These are phyloP conservation scores for Octodonta nipae DNA, from an alignment of 2,888 invertebrate genomes.

Conservation along the genomic window DNA sequence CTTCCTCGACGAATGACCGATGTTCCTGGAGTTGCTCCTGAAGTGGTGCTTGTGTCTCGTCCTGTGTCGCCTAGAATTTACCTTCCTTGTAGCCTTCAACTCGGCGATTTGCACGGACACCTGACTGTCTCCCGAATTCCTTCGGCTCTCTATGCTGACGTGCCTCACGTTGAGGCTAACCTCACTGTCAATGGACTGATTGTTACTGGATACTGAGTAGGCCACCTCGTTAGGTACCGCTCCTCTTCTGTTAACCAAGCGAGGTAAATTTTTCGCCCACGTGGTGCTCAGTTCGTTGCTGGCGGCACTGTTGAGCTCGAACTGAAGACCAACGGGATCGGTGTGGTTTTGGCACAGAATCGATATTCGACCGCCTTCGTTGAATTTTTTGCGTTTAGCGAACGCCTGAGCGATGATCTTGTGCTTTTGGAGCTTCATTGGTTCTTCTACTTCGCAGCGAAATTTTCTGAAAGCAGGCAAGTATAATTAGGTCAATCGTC, in stretches of 20 bases:
- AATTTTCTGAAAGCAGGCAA: conserved; percentile 46
- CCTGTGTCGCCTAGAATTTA: conserved; percentile 33
- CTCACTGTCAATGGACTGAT: conserved; percentile 40
- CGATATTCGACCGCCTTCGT: conserved; percentile 71
- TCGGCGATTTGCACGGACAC: conserved; percentile 73
- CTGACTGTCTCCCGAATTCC: conserved; percentile 80
- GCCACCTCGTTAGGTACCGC: conserved; percentile 55
- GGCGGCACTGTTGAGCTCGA: conserved; percentile 56
- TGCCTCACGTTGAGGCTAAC: conserved; percentile 66
- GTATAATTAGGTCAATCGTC: too few relatives aligned
- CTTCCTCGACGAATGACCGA: conserved; percentile 25
- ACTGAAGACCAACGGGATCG: conserved; percentile 76
- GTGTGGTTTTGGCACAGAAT: conserved; percentile 79
- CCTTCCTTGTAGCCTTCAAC: conserved; percentile 58
- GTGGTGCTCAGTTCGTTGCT: conserved; percentile 80
- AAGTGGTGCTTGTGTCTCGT: conserved; percentile 26
- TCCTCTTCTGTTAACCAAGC: conserved; percentile 70
- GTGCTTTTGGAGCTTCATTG: conserved; percentile 66
- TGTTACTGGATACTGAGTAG: conserved; percentile 40
- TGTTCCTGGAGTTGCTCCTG: conserved; percentile 23
- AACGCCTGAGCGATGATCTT: conserved; percentile 85
- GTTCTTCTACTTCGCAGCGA: conserved; percentile 53
- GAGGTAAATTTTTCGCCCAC: conserved; percentile 82
- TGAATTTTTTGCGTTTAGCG: conserved; percentile 72
- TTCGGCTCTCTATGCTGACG: conserved; percentile 72